Conservation (phyloP, 30 jellyfish, hydroid and myxozoan genomes). For the Hydractinia echinata region DNA sequence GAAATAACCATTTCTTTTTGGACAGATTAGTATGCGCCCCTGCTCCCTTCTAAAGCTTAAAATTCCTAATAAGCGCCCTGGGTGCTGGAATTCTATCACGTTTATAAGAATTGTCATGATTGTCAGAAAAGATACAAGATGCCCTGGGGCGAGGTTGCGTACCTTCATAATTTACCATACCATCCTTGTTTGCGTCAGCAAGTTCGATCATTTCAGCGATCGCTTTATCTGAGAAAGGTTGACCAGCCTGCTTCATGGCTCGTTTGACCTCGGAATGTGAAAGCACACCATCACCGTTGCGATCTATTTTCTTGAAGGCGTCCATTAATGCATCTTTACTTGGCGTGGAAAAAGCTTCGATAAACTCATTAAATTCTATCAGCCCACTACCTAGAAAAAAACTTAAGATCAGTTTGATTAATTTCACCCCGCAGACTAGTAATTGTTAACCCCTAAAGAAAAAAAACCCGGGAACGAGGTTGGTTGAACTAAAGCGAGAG, state of each 20-base stretch:
- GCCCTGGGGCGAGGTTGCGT: not conserved
- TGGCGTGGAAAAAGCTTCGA: conserved; percentile 16
- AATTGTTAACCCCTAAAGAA: not conserved
- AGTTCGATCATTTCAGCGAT: conserved; percentile 9
- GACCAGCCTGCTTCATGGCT: conserved; percentile 28
- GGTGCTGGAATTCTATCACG: too few species aligned
- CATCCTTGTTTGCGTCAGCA: conserved; percentile 12
- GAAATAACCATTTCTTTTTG: too few species aligned
- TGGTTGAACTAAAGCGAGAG: not conserved
- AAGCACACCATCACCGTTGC: conserved; percentile 17
- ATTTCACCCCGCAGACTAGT: not conserved
- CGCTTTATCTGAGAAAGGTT: not conserved
- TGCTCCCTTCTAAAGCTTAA: too few species aligned
- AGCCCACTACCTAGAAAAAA: conserved; percentile 11
- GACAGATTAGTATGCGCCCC: too few species aligned
- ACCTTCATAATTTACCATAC: conserved; percentile 13
- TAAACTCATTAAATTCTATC: conserved; percentile 22
- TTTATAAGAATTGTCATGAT: too few species aligned
- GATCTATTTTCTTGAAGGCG: not conserved
- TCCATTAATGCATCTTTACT: not conserved
- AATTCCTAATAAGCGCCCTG: too few species aligned
- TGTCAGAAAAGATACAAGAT: too few species aligned
- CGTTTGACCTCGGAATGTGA: not conserved
- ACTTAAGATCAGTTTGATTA: not conserved
- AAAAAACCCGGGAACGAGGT: not conserved